A percentile compares a stretch with the other conserved stretches of the same genome.
These are phyloP conservation scores for Remorina albescens DNA, from an alignment of 2,797 vertebrate species.

Conservation along the genomic window DNA sequence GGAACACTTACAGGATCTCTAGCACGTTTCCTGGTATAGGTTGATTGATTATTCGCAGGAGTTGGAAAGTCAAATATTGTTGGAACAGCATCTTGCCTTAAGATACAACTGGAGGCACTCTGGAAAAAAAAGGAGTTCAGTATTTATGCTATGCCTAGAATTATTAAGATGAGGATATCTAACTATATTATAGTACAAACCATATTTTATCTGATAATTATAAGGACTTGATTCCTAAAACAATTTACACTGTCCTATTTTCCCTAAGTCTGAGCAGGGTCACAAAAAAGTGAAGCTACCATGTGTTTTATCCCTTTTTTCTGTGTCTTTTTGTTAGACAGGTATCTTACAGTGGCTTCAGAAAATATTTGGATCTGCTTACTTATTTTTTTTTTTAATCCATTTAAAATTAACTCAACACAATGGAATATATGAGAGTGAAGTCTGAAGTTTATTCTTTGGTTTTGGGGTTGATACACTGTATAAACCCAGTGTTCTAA, in stretches of 20 bases:
- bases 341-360: background rate
- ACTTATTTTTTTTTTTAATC: background rate
- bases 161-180: background rate
- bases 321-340: background rate
- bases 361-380: background rate
- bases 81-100: conserved; percentile 94
- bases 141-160: background rate
- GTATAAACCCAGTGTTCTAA: too few relatives aligned
- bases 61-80: conserved; percentile 93
- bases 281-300: background rate
- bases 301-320: too few relatives aligned
- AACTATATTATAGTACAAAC: background rate
- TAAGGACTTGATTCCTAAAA: background rate
- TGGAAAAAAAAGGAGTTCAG: conserved; percentile 57
- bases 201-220: background rate
- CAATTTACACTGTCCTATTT: background rate
- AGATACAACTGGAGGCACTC: conserved; percentile 88
- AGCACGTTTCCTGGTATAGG: conserved; percentile 91
- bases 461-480: background rate
- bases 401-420: background rate
- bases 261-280: background rate
- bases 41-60: conserved; percentile 89
- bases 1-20: conserved; percentile 89
- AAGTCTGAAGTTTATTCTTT: background rate
- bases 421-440: background rate